phyloP scores from a whole-genome alignment of 1,140 invertebrate genomes.

The Cryptotermes secundus region DNA sequence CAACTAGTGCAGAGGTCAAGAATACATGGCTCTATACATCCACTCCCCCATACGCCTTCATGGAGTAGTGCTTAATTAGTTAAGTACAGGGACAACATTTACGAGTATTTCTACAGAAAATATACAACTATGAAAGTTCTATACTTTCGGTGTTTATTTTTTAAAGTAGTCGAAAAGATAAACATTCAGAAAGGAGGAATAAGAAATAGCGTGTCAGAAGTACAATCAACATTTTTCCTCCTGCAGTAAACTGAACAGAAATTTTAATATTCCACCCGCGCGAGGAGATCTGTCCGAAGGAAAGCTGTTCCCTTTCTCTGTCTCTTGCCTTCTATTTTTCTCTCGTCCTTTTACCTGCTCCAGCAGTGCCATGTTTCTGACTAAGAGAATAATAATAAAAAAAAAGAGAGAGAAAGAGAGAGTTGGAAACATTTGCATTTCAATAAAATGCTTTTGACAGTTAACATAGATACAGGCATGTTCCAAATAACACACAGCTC shows the following conservation, averaged over 20 bases:
- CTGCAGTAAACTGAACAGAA: background rate
- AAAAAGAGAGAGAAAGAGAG: background rate
- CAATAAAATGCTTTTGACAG: conserved; percentile 7
- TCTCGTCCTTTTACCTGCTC: background rate
- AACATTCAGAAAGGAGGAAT: background rate
- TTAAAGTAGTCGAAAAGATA: background rate
- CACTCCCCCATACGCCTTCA: too few species aligned
- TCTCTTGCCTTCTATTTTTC: background rate
- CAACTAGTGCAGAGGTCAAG: too few species aligned
- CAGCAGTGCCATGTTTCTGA: conserved; percentile 1
- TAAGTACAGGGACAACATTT: too few species aligned
- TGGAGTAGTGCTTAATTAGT: too few species aligned
- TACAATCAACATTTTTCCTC: conserved; percentile 14
- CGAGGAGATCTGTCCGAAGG: background rate
- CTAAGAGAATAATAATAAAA: background rate
- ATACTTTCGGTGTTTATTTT: background rate
- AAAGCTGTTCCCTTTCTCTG: background rate
- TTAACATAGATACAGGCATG: conserved; percentile 16
- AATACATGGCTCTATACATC: too few species aligned
- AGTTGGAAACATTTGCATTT: conserved; percentile 14
- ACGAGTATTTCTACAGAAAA: too few species aligned
- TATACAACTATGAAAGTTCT: background rate
- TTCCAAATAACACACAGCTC: background rate
- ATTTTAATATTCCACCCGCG: background rate
- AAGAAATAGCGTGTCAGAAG: background rate